Evolutionary conservation across 35 echinoderm and acorn worm genomes (phyloP).

Genomic region (Chiridota heheva): DNA sequence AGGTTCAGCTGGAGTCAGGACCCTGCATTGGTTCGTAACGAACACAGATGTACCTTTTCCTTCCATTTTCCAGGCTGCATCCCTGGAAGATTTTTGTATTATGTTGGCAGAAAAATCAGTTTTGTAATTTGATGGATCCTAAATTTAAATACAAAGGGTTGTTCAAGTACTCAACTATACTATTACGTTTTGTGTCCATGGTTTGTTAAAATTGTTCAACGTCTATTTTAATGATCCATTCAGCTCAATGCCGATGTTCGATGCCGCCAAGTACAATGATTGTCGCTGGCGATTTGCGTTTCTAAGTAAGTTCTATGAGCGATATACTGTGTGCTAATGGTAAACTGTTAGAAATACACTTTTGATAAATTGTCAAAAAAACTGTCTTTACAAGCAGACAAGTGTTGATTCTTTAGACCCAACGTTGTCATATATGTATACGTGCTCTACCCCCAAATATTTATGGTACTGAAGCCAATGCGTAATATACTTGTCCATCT

Average conservation of each 20-base stretch:
- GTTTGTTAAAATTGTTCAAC: slow-evolving; percentile 82
- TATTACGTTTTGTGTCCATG: slow-evolving; percentile 42
- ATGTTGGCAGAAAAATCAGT: slow-evolving; percentile 53
- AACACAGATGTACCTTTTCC: slow-evolving; percentile 30
- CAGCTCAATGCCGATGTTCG: slow-evolving; percentile 38
- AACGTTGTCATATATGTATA: slow-evolving; percentile 84
- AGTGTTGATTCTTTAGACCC: slow-evolving; percentile 31
- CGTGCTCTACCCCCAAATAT: slow-evolving; percentile 72
- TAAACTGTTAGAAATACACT: slow-evolving; percentile 72
- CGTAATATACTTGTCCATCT: slow-evolving; percentile 65
- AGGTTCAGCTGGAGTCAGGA: slow-evolving; percentile 37
- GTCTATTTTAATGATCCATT: slow-evolving; percentile 89
- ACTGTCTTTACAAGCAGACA: slow-evolving; percentile 13
- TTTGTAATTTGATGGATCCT: slow-evolving; percentile 63
- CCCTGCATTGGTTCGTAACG: slow-evolving; percentile 57
- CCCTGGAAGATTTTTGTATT: slow-evolving; percentile 26
- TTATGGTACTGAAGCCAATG: slow-evolving; percentile 78
- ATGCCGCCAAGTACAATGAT: slow-evolving; percentile 73
- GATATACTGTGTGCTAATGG: slow-evolving; percentile 68
- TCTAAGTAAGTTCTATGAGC: slow-evolving; percentile 73
- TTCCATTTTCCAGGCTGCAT: not conserved
- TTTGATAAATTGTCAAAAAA: too few species aligned
- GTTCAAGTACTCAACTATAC: slow-evolving; percentile 32
- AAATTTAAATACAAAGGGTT: slow-evolving; percentile 9
- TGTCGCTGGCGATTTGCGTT: slow-evolving; percentile 77